phyloP scores from a whole-genome alignment of 2,888 invertebrate genomes.

The Lordiphosa fenestrarum region DNA sequence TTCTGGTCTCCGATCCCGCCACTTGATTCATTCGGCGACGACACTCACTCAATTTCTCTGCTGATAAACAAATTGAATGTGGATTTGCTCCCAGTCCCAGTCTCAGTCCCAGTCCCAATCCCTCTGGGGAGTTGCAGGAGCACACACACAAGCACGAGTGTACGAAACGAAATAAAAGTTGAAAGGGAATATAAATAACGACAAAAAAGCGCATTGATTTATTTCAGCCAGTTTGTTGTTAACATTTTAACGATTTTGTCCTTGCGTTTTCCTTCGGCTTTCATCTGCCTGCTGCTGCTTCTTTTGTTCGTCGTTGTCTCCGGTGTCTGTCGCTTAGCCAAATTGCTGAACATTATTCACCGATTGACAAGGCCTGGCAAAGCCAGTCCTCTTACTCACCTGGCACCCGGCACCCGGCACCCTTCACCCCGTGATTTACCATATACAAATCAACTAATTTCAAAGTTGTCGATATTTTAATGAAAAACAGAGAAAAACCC shows the following conservation, averaged over 20 bases:
- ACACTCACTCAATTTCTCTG: slow-evolving; percentile 70
- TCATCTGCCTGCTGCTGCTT: slow-evolving; percentile 1
- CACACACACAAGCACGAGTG: slow-evolving; percentile 7
- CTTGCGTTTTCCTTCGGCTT: slow-evolving; percentile 52
- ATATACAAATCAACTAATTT: slow-evolving; percentile 69
- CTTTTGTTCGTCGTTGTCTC: slow-evolving; percentile 43
- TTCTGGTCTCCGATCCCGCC: slow-evolving; percentile 17
- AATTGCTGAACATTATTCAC: slow-evolving; percentile 74
- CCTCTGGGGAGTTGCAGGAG: slow-evolving; percentile 33
- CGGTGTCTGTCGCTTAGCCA: slow-evolving; percentile 74
- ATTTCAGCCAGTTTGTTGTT: slow-evolving; percentile 72
- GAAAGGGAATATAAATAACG: slow-evolving; percentile 72
- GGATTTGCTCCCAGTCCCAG: slow-evolving; percentile 44
- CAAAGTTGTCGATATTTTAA: slow-evolving; percentile 62
- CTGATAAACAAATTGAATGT: slow-evolving; percentile 79
- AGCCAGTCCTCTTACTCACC: slow-evolving; percentile 12
- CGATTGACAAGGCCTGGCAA: slow-evolving; percentile 65
- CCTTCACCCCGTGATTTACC: slow-evolving; percentile 4
- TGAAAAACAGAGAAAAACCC: slow-evolving; percentile 15
- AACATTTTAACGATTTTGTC: slow-evolving; percentile 76
- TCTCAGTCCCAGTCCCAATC: slow-evolving; percentile 5
- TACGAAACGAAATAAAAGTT: slow-evolving; percentile 57
- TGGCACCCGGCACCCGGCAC: not conserved
- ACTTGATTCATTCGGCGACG: slow-evolving; percentile 67
- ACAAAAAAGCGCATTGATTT: slow-evolving; percentile 65